Evolutionary conservation across 2,888 invertebrate species (phyloP), one percentile per base, ranked within the genome.

Genomic region (Calephelis perditalis): DNA sequence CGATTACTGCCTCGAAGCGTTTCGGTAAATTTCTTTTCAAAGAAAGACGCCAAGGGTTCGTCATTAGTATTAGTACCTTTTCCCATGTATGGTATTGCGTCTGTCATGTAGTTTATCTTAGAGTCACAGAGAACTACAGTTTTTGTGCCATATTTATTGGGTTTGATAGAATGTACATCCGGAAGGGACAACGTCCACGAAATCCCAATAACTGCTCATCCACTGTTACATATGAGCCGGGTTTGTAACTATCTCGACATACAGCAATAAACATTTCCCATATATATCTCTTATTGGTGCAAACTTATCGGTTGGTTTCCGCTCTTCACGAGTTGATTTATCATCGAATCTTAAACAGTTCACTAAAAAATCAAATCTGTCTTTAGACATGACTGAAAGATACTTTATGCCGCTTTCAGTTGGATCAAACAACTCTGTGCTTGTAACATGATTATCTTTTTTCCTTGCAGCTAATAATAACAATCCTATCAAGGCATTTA

Each of bases 381-480:
- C 26, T 4, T 4, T 26, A 3, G 26, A 26, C 26, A 26, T 36
- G 10, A 55, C 55, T 55, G 55, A 55, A 12, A 55, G 7, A 35
- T 55, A 55, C 15, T 12, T 12, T 12, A 15, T 35, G n/a, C 55
- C 55, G 12, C 55, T 55, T 9, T 12, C n/a, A 35, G 55, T 55
- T 12, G 55, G 55, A 11, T 55, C 55, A 55, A 55, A 55, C 35
- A 55, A 12, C 35, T 58, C 58, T 46, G 44, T 44, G 58, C 58
- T 58, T 45, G 58, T 58, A 10, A 58, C 45, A 58, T 58, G 58
- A 58, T 58, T 58, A 7, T 58, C 47, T 58, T 58, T 58, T 58
- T 58, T 58, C 46, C 45, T 46, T 46, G 58, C 58, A 15, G 58
- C 44, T 26, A 46, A 46, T 44, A 58, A 58, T 46, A 47, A 46